A percentile compares a stretch with the other conserved stretches of the same genome.
Conservation (phyloP, 1,140 invertebrate genomes). For the Trachymyrmex septentrionalis region DNA sequence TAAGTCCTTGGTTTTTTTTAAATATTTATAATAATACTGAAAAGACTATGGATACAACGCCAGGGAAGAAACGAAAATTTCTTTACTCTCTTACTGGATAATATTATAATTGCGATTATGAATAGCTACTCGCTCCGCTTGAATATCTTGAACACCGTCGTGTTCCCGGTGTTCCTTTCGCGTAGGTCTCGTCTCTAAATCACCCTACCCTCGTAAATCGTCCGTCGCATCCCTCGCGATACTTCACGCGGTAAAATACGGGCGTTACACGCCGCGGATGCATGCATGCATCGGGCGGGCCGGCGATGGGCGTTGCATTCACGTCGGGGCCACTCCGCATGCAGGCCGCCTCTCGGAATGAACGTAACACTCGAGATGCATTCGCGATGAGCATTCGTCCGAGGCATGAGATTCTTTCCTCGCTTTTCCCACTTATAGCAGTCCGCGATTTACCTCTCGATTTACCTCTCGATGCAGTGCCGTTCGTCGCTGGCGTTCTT, state of each 20-base stretch:
- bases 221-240: slow-evolving; percentile 41
- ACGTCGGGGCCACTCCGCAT: slow-evolving; percentile 39
- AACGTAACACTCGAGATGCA: slow-evolving; percentile 60
- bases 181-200: slow-evolving; percentile 52
- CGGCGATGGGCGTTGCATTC: slow-evolving; percentile 52
- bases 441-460: slow-evolving; percentile 32
- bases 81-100: neutral
- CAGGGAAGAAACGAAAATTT: neutral
- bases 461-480: neutral
- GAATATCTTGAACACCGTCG: slow-evolving; percentile 38
- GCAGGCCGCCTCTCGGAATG: slow-evolving; percentile 49
- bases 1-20: neutral
- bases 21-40: neutral
- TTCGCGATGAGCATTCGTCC: neutral
- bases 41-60: neutral
- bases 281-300: slow-evolving; percentile 68
- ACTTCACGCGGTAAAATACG: slow-evolving; percentile 68
- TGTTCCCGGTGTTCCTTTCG: neutral
- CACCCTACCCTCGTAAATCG: slow-evolving; percentile 63
- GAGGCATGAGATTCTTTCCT: slow-evolving; percentile 9
- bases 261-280: slow-evolving; percentile 43
- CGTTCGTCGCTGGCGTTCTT: neutral
- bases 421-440: neutral
- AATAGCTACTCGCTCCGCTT: neutral
- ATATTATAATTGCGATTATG: slow-evolving; percentile 34